phyloP scores from a whole-genome alignment of 1,140 invertebrate species.

The Antheraea mylitta region DNA sequence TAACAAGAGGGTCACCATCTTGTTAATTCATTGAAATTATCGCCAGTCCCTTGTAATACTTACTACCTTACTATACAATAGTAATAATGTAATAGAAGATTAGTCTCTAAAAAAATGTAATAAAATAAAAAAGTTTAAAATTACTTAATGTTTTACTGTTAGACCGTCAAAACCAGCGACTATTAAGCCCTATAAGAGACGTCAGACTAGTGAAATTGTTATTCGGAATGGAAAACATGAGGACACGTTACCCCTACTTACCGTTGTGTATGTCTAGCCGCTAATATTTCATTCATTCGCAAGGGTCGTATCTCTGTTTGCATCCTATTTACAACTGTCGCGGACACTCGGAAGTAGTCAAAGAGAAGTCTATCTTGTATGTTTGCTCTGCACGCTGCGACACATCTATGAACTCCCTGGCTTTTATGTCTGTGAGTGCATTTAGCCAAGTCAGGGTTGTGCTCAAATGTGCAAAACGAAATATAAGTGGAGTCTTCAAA shows the following conservation, averaged over 20 bases:
- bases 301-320: slow-evolving; percentile 60
- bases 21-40: too few species aligned
- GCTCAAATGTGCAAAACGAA: background rate
- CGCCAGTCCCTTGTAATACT: too few species aligned
- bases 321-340: slow-evolving; percentile 69
- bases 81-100: too few species aligned
- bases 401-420: background rate
- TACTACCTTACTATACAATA: too few species aligned
- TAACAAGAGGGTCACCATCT: too few species aligned
- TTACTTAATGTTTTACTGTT: too few species aligned
- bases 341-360: slow-evolving; percentile 65
- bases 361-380: slow-evolving; percentile 68
- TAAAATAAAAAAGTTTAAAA: too few species aligned
- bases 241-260: background rate
- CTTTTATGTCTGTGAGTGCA: slow-evolving; percentile 2
- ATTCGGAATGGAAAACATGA: background rate
- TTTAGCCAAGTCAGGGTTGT: background rate
- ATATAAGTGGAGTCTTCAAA: too few species aligned
- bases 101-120: too few species aligned
- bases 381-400: slow-evolving; percentile 42
- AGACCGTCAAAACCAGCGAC: background rate
- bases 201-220: background rate
- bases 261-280: slow-evolving; percentile 17
- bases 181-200: background rate
- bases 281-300: slow-evolving; percentile 65